Base-by-base conservation (phyloP, 2,888 invertebrate species). In the Eristalinus sepulchralis region DNA sequence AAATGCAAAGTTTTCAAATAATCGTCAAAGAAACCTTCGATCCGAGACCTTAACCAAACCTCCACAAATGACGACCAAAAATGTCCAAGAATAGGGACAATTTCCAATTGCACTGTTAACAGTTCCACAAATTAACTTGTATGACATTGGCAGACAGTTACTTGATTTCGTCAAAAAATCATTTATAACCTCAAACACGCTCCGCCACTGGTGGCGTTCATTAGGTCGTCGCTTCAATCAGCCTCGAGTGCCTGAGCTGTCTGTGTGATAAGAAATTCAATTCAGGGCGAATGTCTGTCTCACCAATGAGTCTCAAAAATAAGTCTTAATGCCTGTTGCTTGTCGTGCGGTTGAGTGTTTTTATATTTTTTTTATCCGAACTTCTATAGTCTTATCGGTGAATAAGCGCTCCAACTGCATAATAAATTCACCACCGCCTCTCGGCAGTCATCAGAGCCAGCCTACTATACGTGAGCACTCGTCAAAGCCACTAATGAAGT, bases 401-500 rank as follows among this genome's bases (percentile, higher is more conserved):
- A 47, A 47, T 47, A 17, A 47, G 17, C 34, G 34, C 10, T 34
- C 34, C 2, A 17, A 17, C n/a, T 47, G 47, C 47, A 47, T 47
- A 47, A 47, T 47, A 47, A 20, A 47, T 47, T 47, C 17, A 47
- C 17, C 47, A 17, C 8, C 47, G n/a, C 17, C 27, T 27, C 27
- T 27, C 1, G 39, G 2, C 39, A 11, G 11, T 8, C 47, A 27
- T 27, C 5, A 27, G 5, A 27, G 27, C 5, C 27, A 5, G 17
- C 5, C 2, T 13, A 47, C 6, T 47, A n/a, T 47, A 47, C 47
- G 47, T 47, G 47, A 47, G 47, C 17, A 27, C 17, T 47, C 17
- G 47, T 47, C 47, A 47, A 57, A 57, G 59, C 60, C 59, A 77
- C 68, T 77, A 77, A 77, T 77, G n/a, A 62, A 62, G 60, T 68